Percentiles rank a stretch among this genome's conserved stretches.
These are phyloP conservation scores for Todiramphus chloris DNA, from an alignment of 2,113 vertebrate genomes.

Conservation along the genomic window DNA sequence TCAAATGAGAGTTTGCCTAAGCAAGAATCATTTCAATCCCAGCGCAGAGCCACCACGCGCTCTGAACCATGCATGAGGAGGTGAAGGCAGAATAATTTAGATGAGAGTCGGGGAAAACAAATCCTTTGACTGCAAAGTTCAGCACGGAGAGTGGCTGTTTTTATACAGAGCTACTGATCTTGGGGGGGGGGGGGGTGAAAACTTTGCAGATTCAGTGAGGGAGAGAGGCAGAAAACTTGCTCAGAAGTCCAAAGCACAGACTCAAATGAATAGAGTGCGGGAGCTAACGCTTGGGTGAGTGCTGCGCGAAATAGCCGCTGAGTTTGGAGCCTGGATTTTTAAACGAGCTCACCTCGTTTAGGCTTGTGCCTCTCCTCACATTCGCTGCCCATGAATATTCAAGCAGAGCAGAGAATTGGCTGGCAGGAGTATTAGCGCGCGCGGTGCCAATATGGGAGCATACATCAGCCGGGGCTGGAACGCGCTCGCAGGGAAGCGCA, in stretches of 20 bases:
- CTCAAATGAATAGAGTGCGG: not conserved
- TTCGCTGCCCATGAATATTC: conserved; percentile 34
- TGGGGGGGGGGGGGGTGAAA: not conserved
- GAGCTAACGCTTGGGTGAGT: conserved; percentile 27
- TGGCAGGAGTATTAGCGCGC: conserved; percentile 36
- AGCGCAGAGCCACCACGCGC: not conserved
- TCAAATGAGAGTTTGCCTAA: conserved; percentile 45
- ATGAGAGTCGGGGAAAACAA: not conserved
- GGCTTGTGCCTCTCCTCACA: conserved; percentile 25
- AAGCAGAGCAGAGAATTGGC: conserved; percentile 27
- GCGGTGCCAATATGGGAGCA: conserved; percentile 25
- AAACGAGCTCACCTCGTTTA: conserved; percentile 21
- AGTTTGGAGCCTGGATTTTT: conserved; percentile 2
- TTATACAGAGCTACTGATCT: not conserved
- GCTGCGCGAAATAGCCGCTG: not conserved
- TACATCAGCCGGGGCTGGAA: conserved; percentile 22
- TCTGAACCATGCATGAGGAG: not conserved
- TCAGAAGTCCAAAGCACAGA: not conserved
- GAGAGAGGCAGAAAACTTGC: conserved; percentile 3
- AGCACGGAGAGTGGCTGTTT: not conserved
- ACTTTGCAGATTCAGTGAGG: not conserved
- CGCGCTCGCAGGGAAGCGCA: not conserved
- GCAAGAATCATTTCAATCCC: not conserved
- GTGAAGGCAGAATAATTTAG: conserved; percentile 12
- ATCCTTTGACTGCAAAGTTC: conserved; percentile 33